Conservation (phyloP, 2,113 vertebrate species). For the Dinomys branickii region DNA sequence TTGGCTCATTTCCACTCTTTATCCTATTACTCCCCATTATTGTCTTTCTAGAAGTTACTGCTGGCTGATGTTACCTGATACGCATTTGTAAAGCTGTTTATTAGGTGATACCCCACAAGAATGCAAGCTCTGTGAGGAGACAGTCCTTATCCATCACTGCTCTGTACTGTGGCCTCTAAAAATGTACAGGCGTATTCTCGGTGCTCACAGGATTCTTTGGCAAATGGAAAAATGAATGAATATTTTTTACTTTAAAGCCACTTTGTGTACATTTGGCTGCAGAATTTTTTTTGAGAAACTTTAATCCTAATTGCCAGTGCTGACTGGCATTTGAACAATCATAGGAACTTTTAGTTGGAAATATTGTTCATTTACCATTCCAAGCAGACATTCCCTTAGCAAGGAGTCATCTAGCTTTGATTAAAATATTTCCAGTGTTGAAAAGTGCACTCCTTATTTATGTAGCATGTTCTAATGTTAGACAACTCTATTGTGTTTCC, state of each 20-base stretch:
- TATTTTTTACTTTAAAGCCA: not conserved
- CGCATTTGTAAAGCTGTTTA: not conserved
- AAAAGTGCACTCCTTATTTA: constrained; percentile 57
- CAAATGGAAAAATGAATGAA: not conserved
- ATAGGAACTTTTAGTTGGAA: constrained; percentile 21
- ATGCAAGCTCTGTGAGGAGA: not conserved
- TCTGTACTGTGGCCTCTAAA: not conserved
- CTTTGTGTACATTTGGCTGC: not conserved
- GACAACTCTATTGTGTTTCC: constrained; percentile 7
- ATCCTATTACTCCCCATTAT: not conserved
- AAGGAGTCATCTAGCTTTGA: constrained; percentile 13
- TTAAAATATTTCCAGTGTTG: constrained; percentile 46
- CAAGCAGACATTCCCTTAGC: constrained; percentile 28
- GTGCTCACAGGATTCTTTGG: not conserved
- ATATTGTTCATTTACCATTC: constrained; percentile 8
- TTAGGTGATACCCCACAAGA: not conserved
- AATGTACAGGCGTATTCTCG: not conserved
- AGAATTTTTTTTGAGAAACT: not conserved
- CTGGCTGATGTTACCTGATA: not conserved
- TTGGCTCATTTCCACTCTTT: too few relatives aligned
- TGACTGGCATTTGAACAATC: constrained; percentile 34
- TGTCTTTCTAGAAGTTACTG: not conserved
- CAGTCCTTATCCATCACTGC: not conserved
- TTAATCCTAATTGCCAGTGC: constrained; percentile 7
- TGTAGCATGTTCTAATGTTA: constrained; percentile 3